Conservation (phyloP, 1,140 invertebrate species). For the Myzus persicae region DNA sequence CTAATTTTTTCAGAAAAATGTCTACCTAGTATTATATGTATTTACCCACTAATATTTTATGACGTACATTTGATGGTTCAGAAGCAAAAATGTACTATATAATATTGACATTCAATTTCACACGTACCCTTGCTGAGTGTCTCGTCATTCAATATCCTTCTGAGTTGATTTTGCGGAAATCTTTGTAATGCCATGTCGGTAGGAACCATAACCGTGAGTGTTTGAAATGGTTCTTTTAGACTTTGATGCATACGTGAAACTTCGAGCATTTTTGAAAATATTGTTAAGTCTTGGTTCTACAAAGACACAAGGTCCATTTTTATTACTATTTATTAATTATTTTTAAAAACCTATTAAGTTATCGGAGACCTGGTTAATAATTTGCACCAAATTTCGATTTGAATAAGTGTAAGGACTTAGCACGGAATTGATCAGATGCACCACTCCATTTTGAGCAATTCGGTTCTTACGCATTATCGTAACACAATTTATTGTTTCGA, state of each 20-base stretch:
- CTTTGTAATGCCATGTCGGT: conserved; percentile 71
- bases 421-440: conserved; percentile 74
- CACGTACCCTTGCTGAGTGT: conserved; percentile 11
- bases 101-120: background rate
- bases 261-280: conserved; percentile 69
- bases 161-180: conserved; percentile 64
- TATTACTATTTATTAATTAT: background rate
- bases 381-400: conserved; percentile 62
- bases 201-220: conserved; percentile 72
- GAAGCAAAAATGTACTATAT: background rate
- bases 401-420: conserved; percentile 67
- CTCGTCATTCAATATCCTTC: conserved; percentile 38
- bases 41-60: background rate
- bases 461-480: conserved; percentile 68
- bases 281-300: conserved; percentile 69
- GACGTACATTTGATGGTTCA: background rate
- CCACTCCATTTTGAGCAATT: conserved; percentile 73
- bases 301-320: background rate
- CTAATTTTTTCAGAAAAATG: background rate
- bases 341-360: background rate
- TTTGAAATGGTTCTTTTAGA: conserved; percentile 63
- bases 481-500: conserved; percentile 69
- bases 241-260: conserved; percentile 65
- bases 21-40: background rate
- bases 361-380: conserved; percentile 62